Percentiles rank a stretch among this genome's conserved stretches.
Evolutionary conservation across 2,797 vertebrate genomes (phyloP).

Genomic region (Danio albolineatus): DNA sequence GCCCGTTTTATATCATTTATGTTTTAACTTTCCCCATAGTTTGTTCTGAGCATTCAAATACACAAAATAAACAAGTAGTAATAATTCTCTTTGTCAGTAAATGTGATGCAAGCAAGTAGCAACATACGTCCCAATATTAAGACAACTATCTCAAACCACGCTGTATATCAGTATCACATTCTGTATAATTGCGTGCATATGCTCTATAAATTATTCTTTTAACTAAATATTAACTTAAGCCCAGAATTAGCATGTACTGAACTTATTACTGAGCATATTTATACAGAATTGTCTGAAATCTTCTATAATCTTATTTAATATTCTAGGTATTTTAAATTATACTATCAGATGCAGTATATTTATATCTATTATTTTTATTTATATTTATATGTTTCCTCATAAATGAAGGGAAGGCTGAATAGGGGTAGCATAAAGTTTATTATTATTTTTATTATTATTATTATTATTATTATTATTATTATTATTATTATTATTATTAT

Average conservation of each 20-base stretch:
- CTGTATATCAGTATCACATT: background rate
- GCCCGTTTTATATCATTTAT: background rate
- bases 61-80: slow-evolving; percentile 1
- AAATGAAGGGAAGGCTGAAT: background rate
- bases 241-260: background rate
- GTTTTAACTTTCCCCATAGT: slow-evolving; percentile 13
- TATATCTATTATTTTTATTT: too few species aligned
- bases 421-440: background rate
- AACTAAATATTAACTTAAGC: background rate
- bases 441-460: too few species aligned
- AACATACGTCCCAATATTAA: slow-evolving; percentile 12
- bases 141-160: background rate
- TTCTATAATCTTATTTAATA: background rate
- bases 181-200: background rate
- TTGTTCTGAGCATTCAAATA: slow-evolving; percentile 25
- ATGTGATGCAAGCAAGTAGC: slow-evolving; percentile 26
- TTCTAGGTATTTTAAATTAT: background rate
- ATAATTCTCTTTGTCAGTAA: slow-evolving; percentile 4
- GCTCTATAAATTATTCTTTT: background rate
- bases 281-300: background rate
- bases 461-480: too few species aligned
- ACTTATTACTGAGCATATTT: background rate
- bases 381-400: background rate
- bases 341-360: too few species aligned
- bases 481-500: too few species aligned